These are phyloP conservation scores for Branchellion lobata DNA, from an alignment of 2,888 invertebrate genomes.

Conservation along the genomic window DNA sequence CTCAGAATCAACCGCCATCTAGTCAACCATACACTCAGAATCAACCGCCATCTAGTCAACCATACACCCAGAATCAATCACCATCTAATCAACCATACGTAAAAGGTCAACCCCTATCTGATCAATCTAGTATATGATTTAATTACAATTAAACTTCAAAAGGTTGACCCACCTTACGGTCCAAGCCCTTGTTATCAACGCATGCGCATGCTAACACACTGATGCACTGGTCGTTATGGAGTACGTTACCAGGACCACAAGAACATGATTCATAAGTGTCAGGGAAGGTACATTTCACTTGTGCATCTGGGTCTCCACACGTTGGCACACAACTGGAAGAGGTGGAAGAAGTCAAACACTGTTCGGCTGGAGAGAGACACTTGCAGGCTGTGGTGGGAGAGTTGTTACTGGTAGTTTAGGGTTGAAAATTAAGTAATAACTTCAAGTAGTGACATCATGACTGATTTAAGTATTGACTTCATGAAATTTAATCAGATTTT, in stretches of 20 bases:
- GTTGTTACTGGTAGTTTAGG: too few relatives aligned
- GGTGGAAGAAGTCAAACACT: neutral
- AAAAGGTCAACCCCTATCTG: too few relatives aligned
- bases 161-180: slow-evolving; percentile 27
- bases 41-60: too few relatives aligned
- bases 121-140: too few relatives aligned
- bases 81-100: too few relatives aligned
- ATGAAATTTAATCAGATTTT: neutral
- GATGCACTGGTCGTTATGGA: slow-evolving; percentile 11
- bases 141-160: too few relatives aligned
- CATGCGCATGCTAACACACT: neutral
- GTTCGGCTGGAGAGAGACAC: neutral
- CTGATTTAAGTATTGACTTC: neutral
- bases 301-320: neutral
- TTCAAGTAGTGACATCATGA: neutral
- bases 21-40: too few relatives aligned
- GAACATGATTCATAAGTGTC: neutral
- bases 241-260: slow-evolving; percentile 1
- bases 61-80: too few relatives aligned
- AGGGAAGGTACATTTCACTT: neutral
- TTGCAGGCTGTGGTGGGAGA: neutral
- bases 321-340: slow-evolving; percentile 3
- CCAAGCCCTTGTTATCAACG: neutral
- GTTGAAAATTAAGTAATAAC: neutral
- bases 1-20: too few relatives aligned